A percentile compares a stretch with the other conserved stretches of the same genome.
Evolutionary conservation across 2,797 vertebrate species (phyloP).

Genomic region (Thripadectes ignobilis): DNA sequence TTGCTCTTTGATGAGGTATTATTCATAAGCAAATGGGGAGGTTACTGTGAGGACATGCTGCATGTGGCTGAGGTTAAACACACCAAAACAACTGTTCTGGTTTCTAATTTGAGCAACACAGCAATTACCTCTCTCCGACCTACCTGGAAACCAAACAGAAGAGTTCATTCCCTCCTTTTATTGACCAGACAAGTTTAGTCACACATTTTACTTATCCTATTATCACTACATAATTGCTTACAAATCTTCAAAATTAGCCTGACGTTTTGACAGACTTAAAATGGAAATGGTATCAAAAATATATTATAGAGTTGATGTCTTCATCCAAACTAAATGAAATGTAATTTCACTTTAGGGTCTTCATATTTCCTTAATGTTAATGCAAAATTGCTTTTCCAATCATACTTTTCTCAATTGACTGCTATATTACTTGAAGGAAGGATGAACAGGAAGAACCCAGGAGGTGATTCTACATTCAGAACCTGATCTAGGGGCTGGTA

Average conservation of each 20-base stretch:
- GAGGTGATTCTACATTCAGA: background rate
- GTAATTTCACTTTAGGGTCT: background rate
- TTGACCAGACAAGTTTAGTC: conserved; percentile 16
- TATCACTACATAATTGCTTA: conserved; percentile 28
- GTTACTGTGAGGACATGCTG: background rate
- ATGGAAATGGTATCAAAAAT: background rate
- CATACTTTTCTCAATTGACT: background rate
- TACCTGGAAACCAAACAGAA: conserved; percentile 21
- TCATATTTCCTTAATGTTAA: background rate
- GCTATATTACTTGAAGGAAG: background rate
- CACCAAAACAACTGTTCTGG: background rate
- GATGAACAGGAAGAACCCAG: background rate
- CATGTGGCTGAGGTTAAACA: background rate
- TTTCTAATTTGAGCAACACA: conserved; percentile 21
- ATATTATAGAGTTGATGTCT: background rate
- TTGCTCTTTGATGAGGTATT: conserved; percentile 6
- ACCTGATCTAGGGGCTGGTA: background rate
- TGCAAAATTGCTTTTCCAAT: background rate
- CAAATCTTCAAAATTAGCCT: conserved; percentile 16
- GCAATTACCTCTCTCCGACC: background rate
- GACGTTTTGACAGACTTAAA: background rate
- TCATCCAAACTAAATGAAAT: background rate
- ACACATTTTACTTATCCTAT: conserved; percentile 5
- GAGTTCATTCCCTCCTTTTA: background rate
- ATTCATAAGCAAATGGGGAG: background rate